Evolutionary conservation across 2,888 invertebrate genomes (phyloP), one percentile per base, ranked within the genome.

Genomic region (Melipona bicolor): DNA sequence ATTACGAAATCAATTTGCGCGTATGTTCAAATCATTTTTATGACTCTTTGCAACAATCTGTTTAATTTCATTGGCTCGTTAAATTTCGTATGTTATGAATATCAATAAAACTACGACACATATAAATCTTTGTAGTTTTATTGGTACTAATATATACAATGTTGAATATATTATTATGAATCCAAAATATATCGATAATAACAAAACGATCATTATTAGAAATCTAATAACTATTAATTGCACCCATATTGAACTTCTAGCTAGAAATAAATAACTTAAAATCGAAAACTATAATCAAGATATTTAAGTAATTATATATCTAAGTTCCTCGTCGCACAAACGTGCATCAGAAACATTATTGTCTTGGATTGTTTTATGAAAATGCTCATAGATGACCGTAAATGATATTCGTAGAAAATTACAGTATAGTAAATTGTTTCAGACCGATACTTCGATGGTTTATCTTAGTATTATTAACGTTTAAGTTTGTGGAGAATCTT

Each of bases 261-360:
- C 64, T 82, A 83, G 62, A 62, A 83, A 83, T 77, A 83, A 83
- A 83, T 83, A 83, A 78, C 71, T 62, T 72, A 67, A 76, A 61
- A 4, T 65, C 24, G 68, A 81, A 19, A 65, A 61, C 65, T 69
- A 21, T 67, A n/a, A 17, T 70, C 15, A 59, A 54, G 0, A 27
- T 75, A 59, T 62, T 73, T 84, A 84, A 79, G 50, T 79, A 84
- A 67, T 64, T 64, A 50, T 72, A 76, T 59, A 24, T 21, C 61
- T 52, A 67, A 27, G 50, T 24, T 59, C 19, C 17, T 73, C 69
- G 17, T 5, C 21, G 65, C 70, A 32, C 59, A 24, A 76, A 81
- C 13, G 24, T 79, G 52, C 52, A 67, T 67, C 15, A 69, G 21
- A 62, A 43, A 68, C 52, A 72, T 84, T 84, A 84, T 84, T 84